Percentiles rank a stretch among this genome's conserved stretches.
These are phyloP conservation scores for Diarsia brunnea DNA, from an alignment of 2,888 invertebrate species.

Conservation along the genomic window DNA sequence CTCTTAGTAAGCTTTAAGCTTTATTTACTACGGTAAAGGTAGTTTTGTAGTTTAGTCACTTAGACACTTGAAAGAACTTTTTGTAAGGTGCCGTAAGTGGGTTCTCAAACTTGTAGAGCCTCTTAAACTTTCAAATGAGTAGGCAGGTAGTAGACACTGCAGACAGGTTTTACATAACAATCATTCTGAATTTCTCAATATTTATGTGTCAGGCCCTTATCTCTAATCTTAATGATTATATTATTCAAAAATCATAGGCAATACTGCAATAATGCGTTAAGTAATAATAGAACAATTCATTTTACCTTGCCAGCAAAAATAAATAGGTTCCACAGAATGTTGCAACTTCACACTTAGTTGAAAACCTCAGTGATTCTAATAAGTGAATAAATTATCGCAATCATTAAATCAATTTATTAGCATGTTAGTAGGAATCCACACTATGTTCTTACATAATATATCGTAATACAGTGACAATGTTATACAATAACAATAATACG, in stretches of 20 bases:
- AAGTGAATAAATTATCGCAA: constrained; percentile 37
- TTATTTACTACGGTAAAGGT: neutral
- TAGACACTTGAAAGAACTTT: constrained; percentile 8
- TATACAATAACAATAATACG: constrained; percentile 56
- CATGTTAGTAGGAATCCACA: constrained; percentile 17
- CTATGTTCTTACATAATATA: constrained; percentile 47
- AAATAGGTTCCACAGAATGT: constrained; percentile 12
- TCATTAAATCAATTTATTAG: constrained; percentile 30
- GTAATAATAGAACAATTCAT: constrained; percentile 18
- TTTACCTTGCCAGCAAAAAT: constrained; percentile 23
- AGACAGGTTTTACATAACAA: constrained; percentile 33
- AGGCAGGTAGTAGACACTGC: neutral
- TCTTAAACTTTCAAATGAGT: constrained; percentile 24
- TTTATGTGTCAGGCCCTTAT: constrained; percentile 13
- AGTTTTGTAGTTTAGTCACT: too few relatives aligned
- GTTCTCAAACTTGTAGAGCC: neutral
- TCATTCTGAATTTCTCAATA: constrained; percentile 9
- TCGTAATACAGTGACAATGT: constrained; percentile 47
- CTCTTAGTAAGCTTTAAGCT: neutral
- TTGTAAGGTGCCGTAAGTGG: neutral
- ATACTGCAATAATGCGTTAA: constrained; percentile 16
- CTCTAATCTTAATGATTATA: constrained; percentile 17
- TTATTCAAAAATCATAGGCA: constrained; percentile 24
- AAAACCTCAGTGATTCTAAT: constrained; percentile 10
- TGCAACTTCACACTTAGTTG: constrained; percentile 24